phyloP scores from a whole-genome alignment of 2,113 vertebrate genomes.

The Centropus unirufus region DNA sequence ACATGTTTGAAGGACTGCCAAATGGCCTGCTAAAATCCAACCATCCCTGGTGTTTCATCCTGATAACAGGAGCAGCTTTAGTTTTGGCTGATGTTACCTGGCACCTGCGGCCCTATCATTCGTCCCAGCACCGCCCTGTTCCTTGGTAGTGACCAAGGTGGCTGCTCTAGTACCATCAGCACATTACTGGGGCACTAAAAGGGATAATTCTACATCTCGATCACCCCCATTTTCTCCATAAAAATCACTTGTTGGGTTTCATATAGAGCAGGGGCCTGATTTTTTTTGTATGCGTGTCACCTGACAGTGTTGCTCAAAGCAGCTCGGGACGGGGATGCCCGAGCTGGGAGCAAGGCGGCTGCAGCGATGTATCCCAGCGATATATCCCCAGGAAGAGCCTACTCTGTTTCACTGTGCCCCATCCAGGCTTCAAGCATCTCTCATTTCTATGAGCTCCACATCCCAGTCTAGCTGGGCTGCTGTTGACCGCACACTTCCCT shows the following conservation, averaged over 20 bases:
- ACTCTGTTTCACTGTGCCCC: background rate
- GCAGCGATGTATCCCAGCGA: background rate
- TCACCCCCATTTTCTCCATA: background rate
- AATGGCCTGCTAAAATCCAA: background rate
- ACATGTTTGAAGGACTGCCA: background rate
- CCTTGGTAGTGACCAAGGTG: background rate
- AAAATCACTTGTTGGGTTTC: background rate
- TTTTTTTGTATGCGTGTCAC: background rate
- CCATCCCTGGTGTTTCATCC: background rate
- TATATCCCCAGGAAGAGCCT: background rate
- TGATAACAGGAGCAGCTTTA: accelerated
- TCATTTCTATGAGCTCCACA: background rate
- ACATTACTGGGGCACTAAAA: background rate
- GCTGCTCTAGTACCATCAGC: background rate
- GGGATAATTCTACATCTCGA: background rate
- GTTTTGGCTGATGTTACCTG: background rate
- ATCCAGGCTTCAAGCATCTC: background rate
- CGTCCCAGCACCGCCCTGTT: background rate
- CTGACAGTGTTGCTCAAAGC: accelerated
- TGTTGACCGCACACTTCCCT: background rate
- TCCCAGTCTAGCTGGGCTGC: background rate
- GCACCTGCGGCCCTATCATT: background rate
- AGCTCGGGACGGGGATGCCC: background rate
- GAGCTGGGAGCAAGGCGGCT: background rate
- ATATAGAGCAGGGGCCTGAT: background rate